phyloP scores from a whole-genome alignment of 1,140 invertebrate species.

The Drosophila sulfurigaster region DNA sequence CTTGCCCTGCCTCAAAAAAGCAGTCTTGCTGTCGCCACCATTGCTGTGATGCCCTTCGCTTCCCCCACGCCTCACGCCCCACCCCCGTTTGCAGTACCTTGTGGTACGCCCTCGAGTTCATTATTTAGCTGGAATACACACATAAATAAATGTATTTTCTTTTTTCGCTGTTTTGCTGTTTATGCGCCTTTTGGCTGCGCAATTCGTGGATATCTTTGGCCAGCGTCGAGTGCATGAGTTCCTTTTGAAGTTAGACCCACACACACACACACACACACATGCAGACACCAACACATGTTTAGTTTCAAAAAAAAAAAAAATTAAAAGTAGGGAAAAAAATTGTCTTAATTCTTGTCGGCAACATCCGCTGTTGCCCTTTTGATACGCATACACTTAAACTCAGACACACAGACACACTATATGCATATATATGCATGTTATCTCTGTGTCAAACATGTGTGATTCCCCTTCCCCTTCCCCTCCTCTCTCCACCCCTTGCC shows the following conservation, averaged over 20 bases:
- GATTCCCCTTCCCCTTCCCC: background rate
- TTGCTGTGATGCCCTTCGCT: too few relatives aligned
- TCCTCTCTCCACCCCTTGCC: too few relatives aligned
- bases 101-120: slow-evolving; percentile 32
- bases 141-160: slow-evolving; percentile 45
- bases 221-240: slow-evolving; percentile 41
- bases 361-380: slow-evolving; percentile 36
- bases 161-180: slow-evolving; percentile 33
- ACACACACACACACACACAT: slow-evolving; percentile 13
- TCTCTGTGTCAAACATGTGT: slow-evolving; percentile 46
- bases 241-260: slow-evolving; percentile 51
- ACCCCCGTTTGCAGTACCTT: background rate
- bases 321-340: slow-evolving; percentile 6
- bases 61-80: background rate
- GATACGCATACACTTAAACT: slow-evolving; percentile 11
- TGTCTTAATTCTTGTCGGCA: slow-evolving; percentile 36
- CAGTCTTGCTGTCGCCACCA: too few relatives aligned
- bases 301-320: slow-evolving; percentile 10
- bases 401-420: background rate
- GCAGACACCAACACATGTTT: slow-evolving; percentile 23
- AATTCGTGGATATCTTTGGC: slow-evolving; percentile 47
- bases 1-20: background rate
- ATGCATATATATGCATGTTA: slow-evolving; percentile 1
- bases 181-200: slow-evolving; percentile 49
- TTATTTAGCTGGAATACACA: slow-evolving; percentile 43